Percentiles rank a stretch among this genome's conserved stretches.
Evolutionary conservation across 2,888 invertebrate species (phyloP).

Genomic region (Macrosiphum euphorbiae): DNA sequence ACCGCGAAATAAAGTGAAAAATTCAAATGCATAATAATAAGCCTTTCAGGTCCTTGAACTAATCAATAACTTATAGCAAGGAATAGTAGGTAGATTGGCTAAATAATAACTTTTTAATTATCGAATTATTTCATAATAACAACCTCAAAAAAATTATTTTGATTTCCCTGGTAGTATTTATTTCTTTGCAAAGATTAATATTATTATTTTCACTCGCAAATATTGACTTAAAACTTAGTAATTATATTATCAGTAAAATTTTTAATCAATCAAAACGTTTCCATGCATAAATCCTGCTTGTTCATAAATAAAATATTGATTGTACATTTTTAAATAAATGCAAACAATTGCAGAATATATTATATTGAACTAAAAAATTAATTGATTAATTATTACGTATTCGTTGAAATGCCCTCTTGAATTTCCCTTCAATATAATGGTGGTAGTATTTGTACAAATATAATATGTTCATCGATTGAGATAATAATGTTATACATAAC

Average conservation of each 20-base stretch:
- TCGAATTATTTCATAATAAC: background rate
- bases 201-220: background rate
- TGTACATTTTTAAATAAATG: background rate
- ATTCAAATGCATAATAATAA: conserved; percentile 36
- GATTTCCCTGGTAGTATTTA: background rate
- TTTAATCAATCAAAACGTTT: background rate
- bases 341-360: background rate
- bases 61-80: conserved; percentile 18
- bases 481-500: background rate
- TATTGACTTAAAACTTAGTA: background rate
- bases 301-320: background rate
- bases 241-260: background rate
- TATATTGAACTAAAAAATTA: background rate
- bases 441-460: background rate
- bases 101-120: conserved; percentile 19
- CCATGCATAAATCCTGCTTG: background rate
- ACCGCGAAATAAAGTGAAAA: background rate
- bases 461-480: background rate
- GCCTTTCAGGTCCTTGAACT: background rate
- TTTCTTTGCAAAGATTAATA: background rate
- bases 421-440: background rate
- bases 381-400: background rate
- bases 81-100: background rate
- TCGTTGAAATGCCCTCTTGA: background rate
- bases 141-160: background rate